phyloP scores from a whole-genome alignment of 2,113 vertebrate species.

The Saguinus imperator region DNA sequence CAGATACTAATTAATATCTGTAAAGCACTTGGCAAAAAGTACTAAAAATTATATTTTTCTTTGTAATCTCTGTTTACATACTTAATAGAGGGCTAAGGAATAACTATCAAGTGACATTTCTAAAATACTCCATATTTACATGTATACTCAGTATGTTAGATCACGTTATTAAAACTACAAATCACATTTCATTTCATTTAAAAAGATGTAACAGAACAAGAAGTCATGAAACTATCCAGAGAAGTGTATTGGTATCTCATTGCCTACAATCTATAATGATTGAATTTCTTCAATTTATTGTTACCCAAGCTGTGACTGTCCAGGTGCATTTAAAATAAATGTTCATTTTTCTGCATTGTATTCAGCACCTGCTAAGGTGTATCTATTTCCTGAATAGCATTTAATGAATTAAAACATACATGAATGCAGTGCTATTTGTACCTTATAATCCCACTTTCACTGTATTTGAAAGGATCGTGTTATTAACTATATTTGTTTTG shows the following conservation, averaged over 20 bases:
- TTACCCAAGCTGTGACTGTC: not conserved
- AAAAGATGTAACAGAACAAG: not conserved
- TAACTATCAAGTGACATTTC: not conserved
- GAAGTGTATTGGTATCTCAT: not conserved
- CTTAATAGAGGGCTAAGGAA: not conserved
- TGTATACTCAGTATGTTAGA: not conserved
- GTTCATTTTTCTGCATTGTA: constrained; percentile 45
- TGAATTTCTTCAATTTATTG: constrained; percentile 40
- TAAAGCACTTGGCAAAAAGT: not conserved
- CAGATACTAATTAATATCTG: not conserved
- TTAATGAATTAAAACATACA: constrained; percentile 69
- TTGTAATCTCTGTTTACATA: not conserved
- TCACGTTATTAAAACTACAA: not conserved
- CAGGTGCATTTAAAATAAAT: constrained; percentile 53
- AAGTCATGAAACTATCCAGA: not conserved
- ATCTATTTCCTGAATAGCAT: constrained; percentile 55
- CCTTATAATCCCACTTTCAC: constrained; percentile 41
- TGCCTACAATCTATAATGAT: constrained; percentile 1
- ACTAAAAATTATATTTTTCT: not conserved
- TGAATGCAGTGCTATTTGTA: constrained; percentile 55
- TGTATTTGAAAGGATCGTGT: constrained; percentile 53
- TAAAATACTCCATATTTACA: not conserved
- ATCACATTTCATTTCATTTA: constrained; percentile 30
- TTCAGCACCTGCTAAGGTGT: constrained; percentile 43
- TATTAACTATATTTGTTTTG: constrained; percentile 72